Evolutionary conservation across 1,140 invertebrate genomes (phyloP).

Genomic region (Leptonema lineaticorne): DNA sequence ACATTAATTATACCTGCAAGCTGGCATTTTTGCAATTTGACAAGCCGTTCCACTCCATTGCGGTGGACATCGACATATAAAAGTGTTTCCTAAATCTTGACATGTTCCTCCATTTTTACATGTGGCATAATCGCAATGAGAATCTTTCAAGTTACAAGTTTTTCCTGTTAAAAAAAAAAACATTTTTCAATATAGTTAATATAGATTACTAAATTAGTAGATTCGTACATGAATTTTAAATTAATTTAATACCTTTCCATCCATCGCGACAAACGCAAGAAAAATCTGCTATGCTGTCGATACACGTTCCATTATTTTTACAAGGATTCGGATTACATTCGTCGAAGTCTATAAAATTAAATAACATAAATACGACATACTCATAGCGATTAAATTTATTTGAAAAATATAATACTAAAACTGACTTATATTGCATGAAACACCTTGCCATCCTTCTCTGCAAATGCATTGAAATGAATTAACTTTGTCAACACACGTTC

Average conservation of each 20-base stretch:
- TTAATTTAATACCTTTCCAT: slow-evolving; percentile 66
- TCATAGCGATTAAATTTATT: not conserved
- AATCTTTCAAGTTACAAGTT: slow-evolving; percentile 66
- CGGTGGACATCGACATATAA: slow-evolving; percentile 63
- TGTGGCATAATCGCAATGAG: slow-evolving; percentile 65
- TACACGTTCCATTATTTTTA: slow-evolving; percentile 75
- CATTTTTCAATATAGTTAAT: slow-evolving; percentile 18
- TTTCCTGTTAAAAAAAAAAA: slow-evolving; percentile 53
- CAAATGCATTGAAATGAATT: slow-evolving; percentile 81
- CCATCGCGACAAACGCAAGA: slow-evolving; percentile 72
- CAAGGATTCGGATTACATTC: slow-evolving; percentile 77
- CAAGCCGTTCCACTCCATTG: slow-evolving; percentile 71
- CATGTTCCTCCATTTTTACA: slow-evolving; percentile 68
- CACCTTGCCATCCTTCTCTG: slow-evolving; percentile 65
- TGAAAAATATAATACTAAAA: slow-evolving; percentile 1
- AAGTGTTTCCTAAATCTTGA: slow-evolving; percentile 65
- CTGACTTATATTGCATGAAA: slow-evolving; percentile 65
- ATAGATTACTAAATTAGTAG: slow-evolving; percentile 17
- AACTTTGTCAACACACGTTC: slow-evolving; percentile 71
- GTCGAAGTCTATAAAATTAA: slow-evolving; percentile 68
- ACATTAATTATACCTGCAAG: slow-evolving; percentile 56
- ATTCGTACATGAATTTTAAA: not conserved
- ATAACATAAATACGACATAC: slow-evolving; percentile 17
- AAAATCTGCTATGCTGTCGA: slow-evolving; percentile 72
- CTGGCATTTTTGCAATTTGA: slow-evolving; percentile 68